Base-by-base conservation (phyloP, 2,888 invertebrate species). In the Atethmia centrago region DNA sequence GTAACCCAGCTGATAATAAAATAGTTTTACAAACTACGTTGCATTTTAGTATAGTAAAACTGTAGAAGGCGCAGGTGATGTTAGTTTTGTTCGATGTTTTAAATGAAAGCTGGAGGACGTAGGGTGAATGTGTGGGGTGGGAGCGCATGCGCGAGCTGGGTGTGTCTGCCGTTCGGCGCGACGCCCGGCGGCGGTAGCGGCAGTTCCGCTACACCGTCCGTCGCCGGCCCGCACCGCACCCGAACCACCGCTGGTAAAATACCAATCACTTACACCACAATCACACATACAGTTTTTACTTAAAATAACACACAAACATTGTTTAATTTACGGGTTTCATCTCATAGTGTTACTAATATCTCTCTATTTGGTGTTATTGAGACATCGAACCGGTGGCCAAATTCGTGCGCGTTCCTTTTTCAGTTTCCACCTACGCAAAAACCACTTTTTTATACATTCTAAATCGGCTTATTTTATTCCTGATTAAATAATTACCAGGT, bases 111-210 rank as follows among this genome's bases (percentile, higher is more conserved):
- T 79, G 84, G 86, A 85, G 84, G 83, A 85, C 77, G 75, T 85
- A 87, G 83, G 89, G 87, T 87, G 86, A 83, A 79, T 84, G 79
- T 88, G 84, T 87, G 86, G 81, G 87, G 87, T 83, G 84, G 81
- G 80, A 82, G 89, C 96, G 95, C 95, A 95, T 95, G 95, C 94
- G 95, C 90, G 91, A 89, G 87, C 90, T 92, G 95, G 95, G 96
- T 94, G 96, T 95, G 96, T 95, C 95, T 92, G 87, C 86, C 90
- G 86, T 87, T 87, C 89, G 89, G 86, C 84, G 86, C 90, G 90
- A 89, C 90, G 84, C 90, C 89, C 91, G 92, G 88, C 92, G 88
- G 87, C 90, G 90, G 89, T 89, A 89, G 88, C 94, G 92, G 92
- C 93, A 95, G 95, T 95, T 90, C 92, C 93, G 92, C 92, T 90